Percentiles rank a stretch among this genome's conserved stretches.
These are phyloP conservation scores for Puffinus mauretanicus DNA, from an alignment of 2,113 vertebrate species.

Conservation along the genomic window DNA sequence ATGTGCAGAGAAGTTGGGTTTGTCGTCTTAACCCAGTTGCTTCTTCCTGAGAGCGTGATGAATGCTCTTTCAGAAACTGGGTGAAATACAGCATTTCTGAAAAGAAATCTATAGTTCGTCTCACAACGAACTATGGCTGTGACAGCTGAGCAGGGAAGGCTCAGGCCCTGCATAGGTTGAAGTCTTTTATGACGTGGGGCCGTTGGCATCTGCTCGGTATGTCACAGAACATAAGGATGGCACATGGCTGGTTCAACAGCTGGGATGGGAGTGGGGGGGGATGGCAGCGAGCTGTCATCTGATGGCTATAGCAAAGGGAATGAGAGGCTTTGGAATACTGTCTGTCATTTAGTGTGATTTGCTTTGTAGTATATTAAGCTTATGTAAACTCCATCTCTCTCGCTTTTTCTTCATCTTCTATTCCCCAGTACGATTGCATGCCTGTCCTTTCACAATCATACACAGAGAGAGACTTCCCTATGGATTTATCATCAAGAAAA, in stretches of 20 bases:
- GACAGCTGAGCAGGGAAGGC: constrained; percentile 62
- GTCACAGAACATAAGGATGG: constrained; percentile 55
- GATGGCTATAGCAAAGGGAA: neutral
- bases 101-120: neutral
- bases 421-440: neutral
- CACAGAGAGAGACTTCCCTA: neutral
- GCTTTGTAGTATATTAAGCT: neutral
- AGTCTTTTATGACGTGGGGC: constrained; percentile 30
- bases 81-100: neutral
- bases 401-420: neutral
- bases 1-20: neutral
- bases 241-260: constrained; percentile 56
- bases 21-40: neutral
- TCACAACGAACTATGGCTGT: neutral
- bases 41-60: neutral
- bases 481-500: neutral
- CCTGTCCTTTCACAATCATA: neutral
- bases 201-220: constrained; percentile 56
- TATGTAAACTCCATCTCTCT: neutral
- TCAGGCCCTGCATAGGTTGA: neutral
- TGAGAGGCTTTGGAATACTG: neutral
- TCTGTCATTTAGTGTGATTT: neutral
- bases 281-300: neutral
- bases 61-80: neutral
- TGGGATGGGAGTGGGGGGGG: constrained; percentile 10